These are phyloP conservation scores for Chymomyza costata DNA, from an alignment of 1,140 invertebrate species.

Conservation along the genomic window DNA sequence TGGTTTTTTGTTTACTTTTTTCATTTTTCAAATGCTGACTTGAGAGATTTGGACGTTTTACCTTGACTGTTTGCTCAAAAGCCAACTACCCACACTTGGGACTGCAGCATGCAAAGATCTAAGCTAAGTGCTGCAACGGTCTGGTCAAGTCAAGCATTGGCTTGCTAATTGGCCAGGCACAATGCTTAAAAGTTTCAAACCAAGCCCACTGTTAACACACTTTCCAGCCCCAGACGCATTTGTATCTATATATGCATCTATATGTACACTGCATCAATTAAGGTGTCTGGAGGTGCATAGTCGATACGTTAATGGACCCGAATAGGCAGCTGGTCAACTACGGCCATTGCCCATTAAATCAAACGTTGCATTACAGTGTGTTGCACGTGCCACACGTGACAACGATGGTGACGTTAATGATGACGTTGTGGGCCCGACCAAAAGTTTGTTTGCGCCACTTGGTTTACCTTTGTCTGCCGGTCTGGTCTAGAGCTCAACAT, in stretches of 20 bases:
- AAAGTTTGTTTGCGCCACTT: no score
- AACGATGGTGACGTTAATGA: constrained; percentile 11
- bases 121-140: constrained; percentile 8
- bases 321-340: constrained; percentile 3
- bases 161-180: constrained; percentile 15
- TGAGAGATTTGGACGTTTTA: constrained; percentile 6
- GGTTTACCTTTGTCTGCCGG: constrained; percentile 14
- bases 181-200: constrained; percentile 15
- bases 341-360: constrained; percentile 45
- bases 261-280: constrained; percentile 53
- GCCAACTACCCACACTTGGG: no score
- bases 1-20: neutral
- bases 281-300: constrained; percentile 45
- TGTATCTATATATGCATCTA: constrained; percentile 39
- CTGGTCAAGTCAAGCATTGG: constrained; percentile 27
- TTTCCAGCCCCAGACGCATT: neutral
- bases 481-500: neutral
- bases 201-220: no score
- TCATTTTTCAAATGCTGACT: neutral
- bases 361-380: no score
- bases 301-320: constrained; percentile 4
- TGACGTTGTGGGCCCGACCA: neutral
- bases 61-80: no score
- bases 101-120: no score
- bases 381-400: constrained; percentile 48